These are phyloP conservation scores for Drosophila nannoptera DNA, from an alignment of 1,140 invertebrate genomes.

Conservation along the genomic window DNA sequence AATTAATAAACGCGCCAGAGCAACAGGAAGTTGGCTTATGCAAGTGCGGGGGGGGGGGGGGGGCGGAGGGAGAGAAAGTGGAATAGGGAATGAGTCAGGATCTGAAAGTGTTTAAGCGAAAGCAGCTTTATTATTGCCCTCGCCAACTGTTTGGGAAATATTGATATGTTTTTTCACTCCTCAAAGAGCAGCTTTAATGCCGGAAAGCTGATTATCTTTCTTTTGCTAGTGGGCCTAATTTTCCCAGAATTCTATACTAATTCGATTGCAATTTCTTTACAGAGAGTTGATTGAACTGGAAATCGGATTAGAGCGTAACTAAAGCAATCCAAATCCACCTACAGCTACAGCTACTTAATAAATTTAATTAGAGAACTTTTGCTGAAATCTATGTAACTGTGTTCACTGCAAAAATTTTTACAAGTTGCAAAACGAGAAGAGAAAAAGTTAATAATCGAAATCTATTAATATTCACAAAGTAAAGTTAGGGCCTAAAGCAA, in stretches of 20 bases:
- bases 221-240: not conserved
- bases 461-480: not conserved
- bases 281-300: slow-evolving; percentile 17
- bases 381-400: slow-evolving; percentile 45
- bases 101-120: too few relatives aligned
- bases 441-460: slow-evolving; percentile 12
- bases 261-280: not conserved
- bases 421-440: slow-evolving; percentile 7
- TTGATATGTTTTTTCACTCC: too few relatives aligned
- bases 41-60: too few relatives aligned
- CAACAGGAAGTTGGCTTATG: too few relatives aligned
- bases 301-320: slow-evolving; percentile 14
- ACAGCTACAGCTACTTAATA: slow-evolving; percentile 39
- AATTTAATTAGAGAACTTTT: slow-evolving; percentile 24
- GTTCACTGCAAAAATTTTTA: slow-evolving; percentile 51
- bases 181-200: too few relatives aligned
- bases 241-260: not conserved
- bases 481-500: slow-evolving; percentile 28
- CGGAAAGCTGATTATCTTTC: not conserved
- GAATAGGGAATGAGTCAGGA: too few relatives aligned
- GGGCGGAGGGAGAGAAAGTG: too few relatives aligned
- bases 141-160: too few relatives aligned
- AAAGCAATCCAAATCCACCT: slow-evolving; percentile 26
- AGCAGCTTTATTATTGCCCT: too few relatives aligned
- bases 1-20: slow-evolving; percentile 12